phyloP scores from a whole-genome alignment of 2,797 vertebrate species.

The Nannoperca australis region DNA sequence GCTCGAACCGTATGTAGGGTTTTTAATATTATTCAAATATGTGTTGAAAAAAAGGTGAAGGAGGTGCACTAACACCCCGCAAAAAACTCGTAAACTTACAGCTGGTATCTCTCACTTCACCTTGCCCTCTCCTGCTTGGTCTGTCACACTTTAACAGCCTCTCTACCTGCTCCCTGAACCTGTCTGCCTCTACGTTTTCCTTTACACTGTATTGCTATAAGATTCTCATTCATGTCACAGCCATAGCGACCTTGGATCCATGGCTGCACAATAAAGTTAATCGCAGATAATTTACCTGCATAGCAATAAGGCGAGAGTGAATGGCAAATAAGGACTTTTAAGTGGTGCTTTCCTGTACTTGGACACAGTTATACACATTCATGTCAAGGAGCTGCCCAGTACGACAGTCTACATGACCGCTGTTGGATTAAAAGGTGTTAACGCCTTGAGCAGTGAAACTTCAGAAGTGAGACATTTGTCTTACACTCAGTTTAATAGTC shows the following conservation, averaged over 20 bases:
- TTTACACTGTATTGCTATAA: background rate
- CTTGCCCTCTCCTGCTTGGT: background rate
- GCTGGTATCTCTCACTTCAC: conserved; percentile 13
- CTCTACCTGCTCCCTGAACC: conserved; percentile 1
- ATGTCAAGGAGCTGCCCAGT: background rate
- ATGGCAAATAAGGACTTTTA: conserved; percentile 14
- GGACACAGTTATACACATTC: background rate
- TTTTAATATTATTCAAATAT: background rate
- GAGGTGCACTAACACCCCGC: too few species aligned
- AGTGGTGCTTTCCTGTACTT: conserved; percentile 2
- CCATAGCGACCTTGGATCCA: conserved; percentile 52
- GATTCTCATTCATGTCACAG: conserved; percentile 49
- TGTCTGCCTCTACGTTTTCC: background rate
- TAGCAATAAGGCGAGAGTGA: conserved; percentile 12
- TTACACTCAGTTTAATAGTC: background rate
- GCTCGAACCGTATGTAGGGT: too few species aligned
- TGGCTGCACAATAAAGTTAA: conserved; percentile 47
- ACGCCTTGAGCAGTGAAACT: background rate
- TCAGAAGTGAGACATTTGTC: background rate
- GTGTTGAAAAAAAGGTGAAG: background rate
- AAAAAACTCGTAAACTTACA: background rate
- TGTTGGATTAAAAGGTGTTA: background rate
- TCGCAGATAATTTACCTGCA: conserved; percentile 55
- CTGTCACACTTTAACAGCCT: conserved; percentile 13
- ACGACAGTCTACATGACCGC: background rate